phyloP scores from a whole-genome alignment of 2,113 vertebrate species.

The Polyodon spathula region DNA sequence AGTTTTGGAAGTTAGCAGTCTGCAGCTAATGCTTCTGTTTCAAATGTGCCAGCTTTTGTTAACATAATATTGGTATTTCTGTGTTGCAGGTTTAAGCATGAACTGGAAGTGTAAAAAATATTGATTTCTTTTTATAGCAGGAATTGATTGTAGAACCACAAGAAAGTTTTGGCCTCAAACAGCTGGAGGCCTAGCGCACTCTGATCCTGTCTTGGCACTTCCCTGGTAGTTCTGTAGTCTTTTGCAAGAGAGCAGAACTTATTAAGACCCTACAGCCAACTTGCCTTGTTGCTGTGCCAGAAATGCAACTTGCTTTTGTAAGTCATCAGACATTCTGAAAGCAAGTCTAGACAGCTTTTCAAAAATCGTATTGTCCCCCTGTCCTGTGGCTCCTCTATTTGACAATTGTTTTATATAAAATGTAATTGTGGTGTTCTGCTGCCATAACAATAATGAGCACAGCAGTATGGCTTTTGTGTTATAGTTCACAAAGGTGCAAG shows the following conservation, averaged over 20 bases:
- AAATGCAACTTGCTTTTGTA: conserved; percentile 61
- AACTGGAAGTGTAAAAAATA: conserved; percentile 15
- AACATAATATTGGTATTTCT: conserved; percentile 15
- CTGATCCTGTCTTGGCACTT: conserved; percentile 21
- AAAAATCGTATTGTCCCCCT: conserved; percentile 65
- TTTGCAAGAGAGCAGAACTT: conserved; percentile 38
- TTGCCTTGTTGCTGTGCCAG: conserved; percentile 53
- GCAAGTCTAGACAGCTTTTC: conserved; percentile 49
- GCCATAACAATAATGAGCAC: conserved; percentile 46
- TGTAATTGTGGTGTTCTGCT: conserved; percentile 49
- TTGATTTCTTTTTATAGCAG: conserved; percentile 8
- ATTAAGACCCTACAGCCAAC: conserved; percentile 54
- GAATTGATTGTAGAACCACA: conserved; percentile 17
- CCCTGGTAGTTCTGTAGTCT: conserved; percentile 21
- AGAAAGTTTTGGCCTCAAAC: conserved; percentile 15
- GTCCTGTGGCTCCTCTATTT: conserved; percentile 63
- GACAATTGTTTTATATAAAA: conserved; percentile 57
- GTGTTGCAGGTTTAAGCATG: conserved; percentile 8
- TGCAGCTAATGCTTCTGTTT: not conserved
- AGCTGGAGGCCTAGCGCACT: conserved; percentile 12
- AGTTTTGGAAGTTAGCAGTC: too few species aligned
- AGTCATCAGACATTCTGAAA: conserved; percentile 67
- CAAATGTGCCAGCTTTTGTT: not conserved
- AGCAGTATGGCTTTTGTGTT: too few species aligned
- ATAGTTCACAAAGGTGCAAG: too few species aligned